These are phyloP conservation scores for Mantis religiosa DNA, from an alignment of 2,888 invertebrate species.

Conservation along the genomic window DNA sequence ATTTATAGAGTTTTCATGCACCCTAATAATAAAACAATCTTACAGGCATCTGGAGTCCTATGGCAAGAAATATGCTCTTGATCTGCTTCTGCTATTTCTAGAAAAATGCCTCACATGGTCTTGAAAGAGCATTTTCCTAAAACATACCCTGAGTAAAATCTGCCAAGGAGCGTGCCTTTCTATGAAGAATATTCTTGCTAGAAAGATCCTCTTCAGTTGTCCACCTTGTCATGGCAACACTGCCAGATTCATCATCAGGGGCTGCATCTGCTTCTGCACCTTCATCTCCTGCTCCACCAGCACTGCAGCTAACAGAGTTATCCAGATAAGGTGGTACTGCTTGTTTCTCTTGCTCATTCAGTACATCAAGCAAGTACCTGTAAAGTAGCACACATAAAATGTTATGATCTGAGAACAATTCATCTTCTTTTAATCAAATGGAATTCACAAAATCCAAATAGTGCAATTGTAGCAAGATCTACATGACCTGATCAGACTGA, in stretches of 20 bases:
- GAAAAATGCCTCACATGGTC: neutral
- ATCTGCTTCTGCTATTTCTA: neutral
- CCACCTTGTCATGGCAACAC: conserved; percentile 40
- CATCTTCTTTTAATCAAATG: too few species aligned
- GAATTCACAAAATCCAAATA: too few species aligned
- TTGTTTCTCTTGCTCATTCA: conserved; percentile 68
- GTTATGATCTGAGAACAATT: too few species aligned
- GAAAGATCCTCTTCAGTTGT: conserved; percentile 44
- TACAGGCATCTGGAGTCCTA: neutral
- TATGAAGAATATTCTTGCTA: conserved; percentile 39
- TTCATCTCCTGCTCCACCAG: conserved; percentile 31
- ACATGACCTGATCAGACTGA: too few species aligned
- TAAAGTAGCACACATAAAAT: too few species aligned
- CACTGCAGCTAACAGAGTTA: neutral
- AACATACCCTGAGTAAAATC: conserved; percentile 41
- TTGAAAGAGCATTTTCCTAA: neutral
- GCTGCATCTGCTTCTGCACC: conserved; percentile 31
- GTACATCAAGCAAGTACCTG: conserved; percentile 60
- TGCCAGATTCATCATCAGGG: conserved; percentile 31
- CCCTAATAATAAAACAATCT: too few species aligned
- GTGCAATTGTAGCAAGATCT: too few species aligned
- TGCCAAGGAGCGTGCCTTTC: conserved; percentile 42
- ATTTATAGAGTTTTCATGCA: too few species aligned
- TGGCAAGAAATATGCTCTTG: neutral
- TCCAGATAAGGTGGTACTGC: conserved; percentile 8